Evolutionary conservation across 2,888 invertebrate genomes (phyloP).

Genomic region (Sclerodermus sp.): DNA sequence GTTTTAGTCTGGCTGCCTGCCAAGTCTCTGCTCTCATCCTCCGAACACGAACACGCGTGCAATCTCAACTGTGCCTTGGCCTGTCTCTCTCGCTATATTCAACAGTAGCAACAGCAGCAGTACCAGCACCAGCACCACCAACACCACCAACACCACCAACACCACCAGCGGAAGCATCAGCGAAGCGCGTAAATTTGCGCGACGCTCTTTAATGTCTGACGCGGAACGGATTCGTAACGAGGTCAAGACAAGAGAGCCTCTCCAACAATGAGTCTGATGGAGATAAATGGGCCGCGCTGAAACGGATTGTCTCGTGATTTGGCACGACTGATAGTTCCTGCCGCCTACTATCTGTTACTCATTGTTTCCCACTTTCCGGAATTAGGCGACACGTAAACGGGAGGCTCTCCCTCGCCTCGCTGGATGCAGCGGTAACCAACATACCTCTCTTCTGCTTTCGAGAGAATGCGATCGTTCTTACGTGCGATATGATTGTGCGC

Average conservation of each 20-base stretch:
- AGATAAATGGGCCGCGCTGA: constrained; percentile 16
- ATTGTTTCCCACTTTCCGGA: too few relatives aligned
- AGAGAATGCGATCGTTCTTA: too few relatives aligned
- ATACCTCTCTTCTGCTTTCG: too few relatives aligned
- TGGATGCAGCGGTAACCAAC: too few relatives aligned
- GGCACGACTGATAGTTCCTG: not conserved
- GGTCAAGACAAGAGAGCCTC: constrained; percentile 22
- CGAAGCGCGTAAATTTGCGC: not conserved
- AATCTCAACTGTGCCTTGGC: not conserved
- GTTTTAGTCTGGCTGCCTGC: constrained; percentile 39
- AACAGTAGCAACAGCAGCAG: too few relatives aligned
- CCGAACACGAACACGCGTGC: not conserved
- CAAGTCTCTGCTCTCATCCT: constrained; percentile 25
- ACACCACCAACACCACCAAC: not conserved
- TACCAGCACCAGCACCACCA: too few relatives aligned
- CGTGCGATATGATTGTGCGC: too few relatives aligned
- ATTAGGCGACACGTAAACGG: too few relatives aligned
- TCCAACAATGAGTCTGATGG: constrained; percentile 9
- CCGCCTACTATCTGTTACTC: too few relatives aligned
- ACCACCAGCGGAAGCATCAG: too few relatives aligned
- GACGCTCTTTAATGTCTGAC: not conserved
- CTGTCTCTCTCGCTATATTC: too few relatives aligned
- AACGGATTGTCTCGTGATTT: not conserved
- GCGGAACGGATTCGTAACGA: constrained; percentile 18
- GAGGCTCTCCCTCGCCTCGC: too few relatives aligned